These are phyloP conservation scores for Drosophila lini DNA, from an alignment of 1,140 invertebrate genomes.

Conservation along the genomic window DNA sequence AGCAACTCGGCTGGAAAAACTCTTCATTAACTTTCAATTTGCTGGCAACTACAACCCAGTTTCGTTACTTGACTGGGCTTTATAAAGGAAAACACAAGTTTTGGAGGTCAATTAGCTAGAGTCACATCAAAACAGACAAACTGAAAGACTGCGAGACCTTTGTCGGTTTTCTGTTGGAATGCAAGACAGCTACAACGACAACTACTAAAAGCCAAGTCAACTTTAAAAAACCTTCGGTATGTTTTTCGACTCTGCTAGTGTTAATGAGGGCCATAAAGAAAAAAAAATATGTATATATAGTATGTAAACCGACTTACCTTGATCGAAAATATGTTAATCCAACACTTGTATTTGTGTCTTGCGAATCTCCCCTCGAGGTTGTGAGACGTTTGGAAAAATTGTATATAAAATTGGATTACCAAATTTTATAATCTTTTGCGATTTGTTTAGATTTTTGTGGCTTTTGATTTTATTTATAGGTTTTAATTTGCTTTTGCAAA, in stretches of 20 bases:
- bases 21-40: slow-evolving; percentile 54
- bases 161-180: slow-evolving; percentile 20
- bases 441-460: slow-evolving; percentile 56
- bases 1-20: slow-evolving; percentile 6
- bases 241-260: slow-evolving; percentile 24
- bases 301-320: slow-evolving; percentile 53
- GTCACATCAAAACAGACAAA: slow-evolving; percentile 38
- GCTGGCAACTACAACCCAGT: slow-evolving; percentile 6
- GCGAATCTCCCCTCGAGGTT: slow-evolving; percentile 20
- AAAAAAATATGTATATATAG: background rate
- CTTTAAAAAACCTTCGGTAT: slow-evolving; percentile 53
- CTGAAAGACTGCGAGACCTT: slow-evolving; percentile 7
- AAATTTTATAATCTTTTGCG: slow-evolving; percentile 37
- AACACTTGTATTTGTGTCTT: slow-evolving; percentile 41
- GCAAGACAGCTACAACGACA: slow-evolving; percentile 20
- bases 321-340: slow-evolving; percentile 61
- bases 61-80: slow-evolving; percentile 24
- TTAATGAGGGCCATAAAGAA: slow-evolving; percentile 53
- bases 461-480: slow-evolving; percentile 31
- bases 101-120: slow-evolving; percentile 77
- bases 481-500: slow-evolving; percentile 43
- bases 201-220: slow-evolving; percentile 39
- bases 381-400: background rate
- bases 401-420: slow-evolving; percentile 6
- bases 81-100: slow-evolving; percentile 47